These are phyloP conservation scores for Bombus pyrosoma DNA, from an alignment of 1,140 invertebrate genomes.

Conservation along the genomic window DNA sequence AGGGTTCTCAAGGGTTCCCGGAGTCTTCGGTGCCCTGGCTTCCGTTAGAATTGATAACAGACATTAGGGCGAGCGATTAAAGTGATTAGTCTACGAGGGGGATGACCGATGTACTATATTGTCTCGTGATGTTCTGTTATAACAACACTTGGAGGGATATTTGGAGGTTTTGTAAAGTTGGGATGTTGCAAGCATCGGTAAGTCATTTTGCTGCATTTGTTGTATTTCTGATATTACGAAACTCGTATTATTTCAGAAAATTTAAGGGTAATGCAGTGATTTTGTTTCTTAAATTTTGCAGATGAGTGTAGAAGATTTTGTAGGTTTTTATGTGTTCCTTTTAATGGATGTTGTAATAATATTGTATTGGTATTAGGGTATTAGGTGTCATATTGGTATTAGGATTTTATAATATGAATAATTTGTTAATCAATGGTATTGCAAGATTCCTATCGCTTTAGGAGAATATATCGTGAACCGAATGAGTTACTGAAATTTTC, in stretches of 20 bases:
- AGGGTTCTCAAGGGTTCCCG: constrained; percentile 41
- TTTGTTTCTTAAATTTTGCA: not conserved
- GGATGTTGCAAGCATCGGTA: too few species aligned
- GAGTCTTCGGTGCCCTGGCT: not conserved
- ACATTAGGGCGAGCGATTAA: constrained; percentile 9
- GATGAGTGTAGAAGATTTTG: not conserved
- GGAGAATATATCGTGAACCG: too few species aligned
- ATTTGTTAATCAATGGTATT: too few species aligned
- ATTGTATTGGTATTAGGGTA: too few species aligned
- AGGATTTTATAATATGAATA: too few species aligned
- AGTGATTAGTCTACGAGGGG: not conserved
- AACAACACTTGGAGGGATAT: too few species aligned
- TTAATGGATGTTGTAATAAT: too few species aligned
- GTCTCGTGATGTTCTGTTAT: too few species aligned
- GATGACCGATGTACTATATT: not conserved
- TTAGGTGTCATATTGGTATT: too few species aligned
- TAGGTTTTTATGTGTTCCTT: too few species aligned
- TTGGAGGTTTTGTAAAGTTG: not conserved
- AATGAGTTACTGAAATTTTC: not conserved
- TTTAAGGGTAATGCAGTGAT: not conserved
- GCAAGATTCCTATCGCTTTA: too few species aligned
- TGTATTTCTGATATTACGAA: not conserved
- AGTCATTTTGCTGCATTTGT: too few species aligned
- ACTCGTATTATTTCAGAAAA: not conserved
- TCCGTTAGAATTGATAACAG: constrained; percentile 54